phyloP scores from a whole-genome alignment of 1,140 invertebrate genomes.

The Caenorhabditis tropicalis region DNA sequence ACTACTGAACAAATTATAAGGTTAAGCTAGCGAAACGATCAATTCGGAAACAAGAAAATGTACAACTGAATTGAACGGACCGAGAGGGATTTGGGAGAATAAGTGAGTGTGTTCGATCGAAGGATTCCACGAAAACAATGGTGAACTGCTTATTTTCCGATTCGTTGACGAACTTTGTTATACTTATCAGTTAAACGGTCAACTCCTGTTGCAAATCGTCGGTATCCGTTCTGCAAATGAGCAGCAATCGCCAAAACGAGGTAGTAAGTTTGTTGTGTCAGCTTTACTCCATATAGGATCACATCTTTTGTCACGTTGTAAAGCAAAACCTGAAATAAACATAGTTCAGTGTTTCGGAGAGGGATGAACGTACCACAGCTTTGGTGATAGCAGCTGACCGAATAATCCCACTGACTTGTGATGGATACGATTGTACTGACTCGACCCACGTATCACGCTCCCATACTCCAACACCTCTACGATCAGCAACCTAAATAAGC shows the following conservation, averaged over 20 bases:
- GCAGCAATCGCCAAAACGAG: slow-evolving; percentile 48
- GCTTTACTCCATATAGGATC: slow-evolving; percentile 47
- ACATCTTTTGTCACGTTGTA: slow-evolving; percentile 54
- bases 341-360: not conserved
- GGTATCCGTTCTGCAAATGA: slow-evolving; percentile 52
- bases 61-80: slow-evolving; percentile 41
- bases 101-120: slow-evolving; percentile 17
- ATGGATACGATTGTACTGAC: slow-evolving; percentile 62
- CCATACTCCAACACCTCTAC: slow-evolving; percentile 69
- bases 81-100: not conserved
- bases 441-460: slow-evolving; percentile 69
- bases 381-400: slow-evolving; percentile 61
- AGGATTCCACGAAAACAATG: not conserved
- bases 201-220: slow-evolving; percentile 55
- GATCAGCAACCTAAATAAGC: slow-evolving; percentile 62
- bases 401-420: slow-evolving; percentile 63
- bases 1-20: not conserved
- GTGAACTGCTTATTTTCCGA: slow-evolving; percentile 25
- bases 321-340: slow-evolving; percentile 44
- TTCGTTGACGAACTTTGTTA: slow-evolving; percentile 36
- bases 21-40: not conserved
- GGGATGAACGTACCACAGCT: slow-evolving; percentile 60
- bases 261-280: slow-evolving; percentile 56
- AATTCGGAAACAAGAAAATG: slow-evolving; percentile 14
- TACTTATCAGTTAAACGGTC: slow-evolving; percentile 52